Conservation (phyloP, 2,888 invertebrate genomes). For the Achlya flavicornis region DNA sequence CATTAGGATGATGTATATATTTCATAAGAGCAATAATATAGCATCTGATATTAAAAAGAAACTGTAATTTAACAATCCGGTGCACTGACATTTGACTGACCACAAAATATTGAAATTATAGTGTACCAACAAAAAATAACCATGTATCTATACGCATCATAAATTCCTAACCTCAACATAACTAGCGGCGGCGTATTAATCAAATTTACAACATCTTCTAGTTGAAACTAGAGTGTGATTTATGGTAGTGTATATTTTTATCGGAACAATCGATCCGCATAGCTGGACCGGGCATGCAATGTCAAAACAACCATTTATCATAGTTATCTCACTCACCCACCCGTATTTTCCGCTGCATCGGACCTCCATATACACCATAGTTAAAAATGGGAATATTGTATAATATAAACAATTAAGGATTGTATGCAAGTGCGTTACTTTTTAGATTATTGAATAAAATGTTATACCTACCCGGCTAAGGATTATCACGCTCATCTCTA, state of each 20-base stretch:
- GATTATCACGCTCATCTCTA: background rate
- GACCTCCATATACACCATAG: constrained; percentile 31
- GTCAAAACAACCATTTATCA: constrained; percentile 75
- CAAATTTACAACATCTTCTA: constrained; percentile 31
- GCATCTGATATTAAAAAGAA: too few species aligned
- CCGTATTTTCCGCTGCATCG: constrained; percentile 54
- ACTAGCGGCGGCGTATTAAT: constrained; percentile 30
- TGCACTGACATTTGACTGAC: too few species aligned
- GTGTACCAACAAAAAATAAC: too few species aligned
- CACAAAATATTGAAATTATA: too few species aligned
- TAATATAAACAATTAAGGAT: constrained; percentile 29
- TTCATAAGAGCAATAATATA: background rate
- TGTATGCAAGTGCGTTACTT: constrained; percentile 5
- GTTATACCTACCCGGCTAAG: background rate
- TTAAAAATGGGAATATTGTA: constrained; percentile 27
- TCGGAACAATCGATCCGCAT: constrained; percentile 63
- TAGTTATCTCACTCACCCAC: constrained; percentile 64
- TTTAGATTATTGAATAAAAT: constrained; percentile 4
- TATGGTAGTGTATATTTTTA: constrained; percentile 60
- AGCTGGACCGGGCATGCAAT: constrained; percentile 48
- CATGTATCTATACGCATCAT: too few species aligned
- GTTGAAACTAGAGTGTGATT: constrained; percentile 39
- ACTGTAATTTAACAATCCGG: too few species aligned
- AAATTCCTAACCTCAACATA: background rate
- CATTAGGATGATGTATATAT: background rate